A percentile compares a stretch with the other conserved stretches of the same genome.
Evolutionary conservation across 2,888 invertebrate genomes (phyloP).

Genomic region (Myopa testacea): DNA sequence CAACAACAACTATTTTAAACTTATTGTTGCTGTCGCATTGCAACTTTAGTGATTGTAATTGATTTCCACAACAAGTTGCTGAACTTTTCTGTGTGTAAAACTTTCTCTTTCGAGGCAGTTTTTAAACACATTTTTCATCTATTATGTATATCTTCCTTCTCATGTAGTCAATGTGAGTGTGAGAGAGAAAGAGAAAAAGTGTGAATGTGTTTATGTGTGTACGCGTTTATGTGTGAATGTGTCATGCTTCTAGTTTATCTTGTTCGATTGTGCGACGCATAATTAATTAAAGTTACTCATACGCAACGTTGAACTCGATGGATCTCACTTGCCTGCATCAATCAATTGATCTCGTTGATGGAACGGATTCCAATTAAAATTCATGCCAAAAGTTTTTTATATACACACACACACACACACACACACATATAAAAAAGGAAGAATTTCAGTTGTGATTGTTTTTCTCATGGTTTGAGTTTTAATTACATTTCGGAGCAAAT

Average conservation of each 20-base stretch:
- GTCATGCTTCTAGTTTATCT: not conserved
- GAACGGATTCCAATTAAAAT: too few relatives aligned
- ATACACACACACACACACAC: not conserved
- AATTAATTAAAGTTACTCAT: slow-evolving; percentile 13
- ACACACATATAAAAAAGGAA: not conserved
- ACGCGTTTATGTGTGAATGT: not conserved
- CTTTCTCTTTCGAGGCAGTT: not conserved
- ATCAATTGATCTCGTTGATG: too few relatives aligned
- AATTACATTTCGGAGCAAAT: too few relatives aligned
- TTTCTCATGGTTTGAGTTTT: too few relatives aligned
- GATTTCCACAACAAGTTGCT: not conserved
- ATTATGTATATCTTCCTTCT: not conserved
- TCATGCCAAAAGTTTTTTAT: too few relatives aligned
- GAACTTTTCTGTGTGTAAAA: not conserved
- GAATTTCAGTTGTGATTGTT: too few relatives aligned
- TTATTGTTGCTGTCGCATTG: too few relatives aligned
- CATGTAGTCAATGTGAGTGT: not conserved
- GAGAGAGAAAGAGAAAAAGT: not conserved
- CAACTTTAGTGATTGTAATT: too few relatives aligned
- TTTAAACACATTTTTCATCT: not conserved
- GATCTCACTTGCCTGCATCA: too few relatives aligned
- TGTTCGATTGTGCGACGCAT: not conserved
- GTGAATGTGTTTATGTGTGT: not conserved
- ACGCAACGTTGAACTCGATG: not conserved
- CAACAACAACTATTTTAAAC: too few relatives aligned